A percentile compares a stretch with the other conserved stretches of the same genome.
These are phyloP conservation scores for Pipistrellus kuhlii DNA, from an alignment of 2,797 vertebrate species.

Conservation along the genomic window DNA sequence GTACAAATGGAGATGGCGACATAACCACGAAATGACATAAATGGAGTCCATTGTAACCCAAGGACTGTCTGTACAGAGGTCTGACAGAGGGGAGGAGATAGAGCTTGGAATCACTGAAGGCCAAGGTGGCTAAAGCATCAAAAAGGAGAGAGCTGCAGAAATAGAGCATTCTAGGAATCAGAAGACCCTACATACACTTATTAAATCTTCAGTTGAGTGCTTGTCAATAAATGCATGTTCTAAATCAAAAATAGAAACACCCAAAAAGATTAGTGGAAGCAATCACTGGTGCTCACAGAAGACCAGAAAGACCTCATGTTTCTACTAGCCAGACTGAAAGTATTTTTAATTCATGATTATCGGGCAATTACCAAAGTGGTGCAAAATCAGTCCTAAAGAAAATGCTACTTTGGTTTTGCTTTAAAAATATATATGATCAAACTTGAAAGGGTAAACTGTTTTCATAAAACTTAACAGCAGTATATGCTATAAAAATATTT, in stretches of 20 bases:
- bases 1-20: neutral
- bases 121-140: neutral
- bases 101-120: neutral
- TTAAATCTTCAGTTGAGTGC: neutral
- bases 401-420: neutral
- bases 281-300: neutral
- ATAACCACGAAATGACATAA: too few relatives aligned
- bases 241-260: neutral
- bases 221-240: neutral
- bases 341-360: neutral
- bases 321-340: neutral
- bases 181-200: neutral
- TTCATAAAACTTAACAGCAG: neutral
- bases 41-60: too few relatives aligned
- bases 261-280: neutral
- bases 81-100: neutral
- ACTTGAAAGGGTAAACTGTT: neutral
- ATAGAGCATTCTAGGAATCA: neutral
- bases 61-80: too few relatives aligned
- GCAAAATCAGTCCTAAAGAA: neutral
- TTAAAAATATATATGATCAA: neutral
- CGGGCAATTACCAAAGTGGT: neutral
- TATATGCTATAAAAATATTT: neutral
- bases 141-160: neutral
- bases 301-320: neutral